These are phyloP conservation scores for Callosobruchus maculatus DNA, from an alignment of 2,888 invertebrate species.

Conservation along the genomic window DNA sequence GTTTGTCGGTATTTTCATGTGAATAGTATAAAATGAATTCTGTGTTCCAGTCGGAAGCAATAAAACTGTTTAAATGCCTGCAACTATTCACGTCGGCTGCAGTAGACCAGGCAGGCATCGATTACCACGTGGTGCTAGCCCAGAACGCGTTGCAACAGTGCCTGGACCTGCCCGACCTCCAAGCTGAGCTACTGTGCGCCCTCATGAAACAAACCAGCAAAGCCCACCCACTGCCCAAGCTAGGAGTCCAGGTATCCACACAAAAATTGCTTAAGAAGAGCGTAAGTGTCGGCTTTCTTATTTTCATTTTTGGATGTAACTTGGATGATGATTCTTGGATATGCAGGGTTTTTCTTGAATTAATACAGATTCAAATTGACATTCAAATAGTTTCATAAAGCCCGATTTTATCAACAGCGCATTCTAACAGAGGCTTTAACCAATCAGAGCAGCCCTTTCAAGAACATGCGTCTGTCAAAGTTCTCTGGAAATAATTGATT, in stretches of 20 bases:
- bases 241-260: slow-evolving; percentile 56
- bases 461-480: too few species aligned
- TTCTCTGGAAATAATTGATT: too few species aligned
- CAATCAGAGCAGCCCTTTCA: too few species aligned
- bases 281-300: slow-evolving; percentile 62
- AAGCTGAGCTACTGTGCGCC: slow-evolving; percentile 89
- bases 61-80: slow-evolving; percentile 93
- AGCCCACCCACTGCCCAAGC: slow-evolving; percentile 67
- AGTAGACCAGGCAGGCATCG: slow-evolving; percentile 92
- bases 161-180: slow-evolving; percentile 83
- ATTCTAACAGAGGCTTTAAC: too few species aligned
- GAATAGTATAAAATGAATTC: background rate
- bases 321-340: background rate
- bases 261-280: slow-evolving; percentile 53
- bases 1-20: background rate
- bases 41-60: slow-evolving; percentile 65
- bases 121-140: slow-evolving; percentile 95
- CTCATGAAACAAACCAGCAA: slow-evolving; percentile 90
- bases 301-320: slow-evolving; percentile 31
- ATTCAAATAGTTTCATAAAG: too few species aligned
- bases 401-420: too few species aligned
- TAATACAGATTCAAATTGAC: too few species aligned
- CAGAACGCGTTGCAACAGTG: slow-evolving; percentile 95
- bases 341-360: background rate
- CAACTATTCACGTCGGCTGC: slow-evolving; percentile 95